These are phyloP conservation scores for Scortum barcoo DNA, from an alignment of 2,113 vertebrate species.

Conservation along the genomic window DNA sequence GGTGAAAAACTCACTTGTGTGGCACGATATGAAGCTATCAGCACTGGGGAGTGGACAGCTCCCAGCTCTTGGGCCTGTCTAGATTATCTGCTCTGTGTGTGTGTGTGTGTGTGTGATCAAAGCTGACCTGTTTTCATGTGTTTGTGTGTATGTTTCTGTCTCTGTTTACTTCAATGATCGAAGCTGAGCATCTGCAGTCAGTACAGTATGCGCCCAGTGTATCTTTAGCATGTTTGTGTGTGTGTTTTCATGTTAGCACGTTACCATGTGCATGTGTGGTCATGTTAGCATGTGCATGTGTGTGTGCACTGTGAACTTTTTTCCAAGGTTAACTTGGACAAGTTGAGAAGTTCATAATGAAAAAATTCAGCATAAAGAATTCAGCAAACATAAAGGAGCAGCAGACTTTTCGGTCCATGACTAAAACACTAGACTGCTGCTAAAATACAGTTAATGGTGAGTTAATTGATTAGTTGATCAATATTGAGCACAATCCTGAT, in stretches of 20 bases:
- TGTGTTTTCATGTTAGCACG: background rate
- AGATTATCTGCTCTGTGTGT: conserved; percentile 16
- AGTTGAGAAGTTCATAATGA: conserved; percentile 30
- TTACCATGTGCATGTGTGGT: background rate
- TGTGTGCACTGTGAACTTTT: background rate
- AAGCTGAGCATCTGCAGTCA: conserved; percentile 41
- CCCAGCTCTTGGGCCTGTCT: conserved; percentile 37
- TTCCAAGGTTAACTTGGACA: conserved; percentile 23
- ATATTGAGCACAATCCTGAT: background rate
- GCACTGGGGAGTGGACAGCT: conserved; percentile 59
- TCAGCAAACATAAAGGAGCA: conserved; percentile 1
- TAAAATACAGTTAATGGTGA: background rate
- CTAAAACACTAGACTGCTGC: background rate
- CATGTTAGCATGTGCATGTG: no score
- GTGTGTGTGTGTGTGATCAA: conserved; percentile 35
- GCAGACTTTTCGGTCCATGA: no score
- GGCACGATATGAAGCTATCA: conserved; percentile 53
- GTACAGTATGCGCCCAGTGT: background rate
- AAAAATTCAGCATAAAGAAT: conserved; percentile 9
- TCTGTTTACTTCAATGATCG: conserved; percentile 42
- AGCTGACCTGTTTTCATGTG: conserved; percentile 59
- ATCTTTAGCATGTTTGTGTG: background rate
- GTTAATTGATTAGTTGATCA: background rate
- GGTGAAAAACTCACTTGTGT: conserved; percentile 49
- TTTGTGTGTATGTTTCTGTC: conserved; percentile 35